Percentiles rank a stretch among this genome's conserved stretches.
Evolutionary conservation across 2,797 vertebrate species (phyloP).

Genomic region (Distichodus sexfasciatus): DNA sequence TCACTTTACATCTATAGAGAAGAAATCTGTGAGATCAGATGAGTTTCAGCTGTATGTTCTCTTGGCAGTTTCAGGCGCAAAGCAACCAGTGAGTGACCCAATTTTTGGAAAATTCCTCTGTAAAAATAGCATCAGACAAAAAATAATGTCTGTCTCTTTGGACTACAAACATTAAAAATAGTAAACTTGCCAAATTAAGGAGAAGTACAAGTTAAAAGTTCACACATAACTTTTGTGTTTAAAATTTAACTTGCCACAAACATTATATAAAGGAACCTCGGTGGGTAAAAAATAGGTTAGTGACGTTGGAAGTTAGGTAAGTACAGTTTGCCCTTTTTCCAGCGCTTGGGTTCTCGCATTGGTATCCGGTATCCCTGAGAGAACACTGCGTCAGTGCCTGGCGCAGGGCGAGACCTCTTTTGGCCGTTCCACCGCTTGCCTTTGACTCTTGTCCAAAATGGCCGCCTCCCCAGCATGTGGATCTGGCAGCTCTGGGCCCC

Average conservation of each 20-base stretch:
- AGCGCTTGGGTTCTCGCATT: slow-evolving; percentile 33
- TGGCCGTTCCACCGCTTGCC: slow-evolving; percentile 32
- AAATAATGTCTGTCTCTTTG: neutral
- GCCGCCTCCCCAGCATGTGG: slow-evolving; percentile 27
- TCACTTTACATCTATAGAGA: neutral
- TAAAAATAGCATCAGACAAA: slow-evolving; percentile 33
- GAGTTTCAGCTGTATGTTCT: slow-evolving; percentile 10
- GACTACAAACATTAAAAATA: neutral
- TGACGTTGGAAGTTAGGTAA: slow-evolving; percentile 38
- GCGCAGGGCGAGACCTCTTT: slow-evolving; percentile 36
- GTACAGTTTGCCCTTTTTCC: slow-evolving; percentile 1
- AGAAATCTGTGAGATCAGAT: neutral
- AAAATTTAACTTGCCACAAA: neutral
- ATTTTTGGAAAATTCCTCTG: slow-evolving; percentile 25
- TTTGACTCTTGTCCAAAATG: slow-evolving; percentile 50
- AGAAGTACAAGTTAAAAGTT: neutral
- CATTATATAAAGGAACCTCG: slow-evolving; percentile 35
- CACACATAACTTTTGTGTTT: neutral
- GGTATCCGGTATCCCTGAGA: slow-evolving; percentile 39
- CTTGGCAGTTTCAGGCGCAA: slow-evolving; percentile 6
- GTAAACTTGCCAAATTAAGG: slow-evolving; percentile 7
- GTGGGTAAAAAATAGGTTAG: slow-evolving; percentile 33
- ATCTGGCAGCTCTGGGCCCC: slow-evolving; percentile 24
- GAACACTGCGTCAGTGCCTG: slow-evolving; percentile 45
- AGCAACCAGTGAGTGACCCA: slow-evolving; percentile 31